These are phyloP conservation scores for Rhinichthys osculus DNA, from an alignment of 2,797 vertebrate genomes.

Conservation along the genomic window DNA sequence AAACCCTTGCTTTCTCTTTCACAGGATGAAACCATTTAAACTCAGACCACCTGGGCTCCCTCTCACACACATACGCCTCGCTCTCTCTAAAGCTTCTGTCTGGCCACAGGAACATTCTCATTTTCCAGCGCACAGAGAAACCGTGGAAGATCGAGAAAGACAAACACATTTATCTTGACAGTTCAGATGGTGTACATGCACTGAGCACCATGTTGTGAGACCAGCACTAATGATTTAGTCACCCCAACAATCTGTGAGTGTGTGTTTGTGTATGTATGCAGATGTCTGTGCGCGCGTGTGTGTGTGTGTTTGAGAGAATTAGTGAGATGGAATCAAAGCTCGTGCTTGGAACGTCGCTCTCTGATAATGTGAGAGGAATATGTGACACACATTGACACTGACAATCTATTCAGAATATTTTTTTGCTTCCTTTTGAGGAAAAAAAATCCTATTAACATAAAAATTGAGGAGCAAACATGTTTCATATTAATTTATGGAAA, in stretches of 20 bases:
- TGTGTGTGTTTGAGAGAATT: not conserved
- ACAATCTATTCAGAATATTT: constrained; percentile 4
- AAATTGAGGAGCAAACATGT: not conserved
- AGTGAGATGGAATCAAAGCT: constrained; percentile 20
- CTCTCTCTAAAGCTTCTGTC: constrained; percentile 28
- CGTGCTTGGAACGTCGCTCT: not conserved
- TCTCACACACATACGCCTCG: constrained; percentile 17
- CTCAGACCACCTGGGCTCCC: not conserved
- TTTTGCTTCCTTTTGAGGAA: not conserved
- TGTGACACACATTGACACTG: constrained; percentile 3
- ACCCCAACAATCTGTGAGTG: constrained; percentile 30
- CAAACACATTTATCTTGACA: constrained; percentile 50
- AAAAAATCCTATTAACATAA: not conserved
- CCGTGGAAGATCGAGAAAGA: constrained; percentile 31
- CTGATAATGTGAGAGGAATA: not conserved
- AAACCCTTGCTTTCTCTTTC: constrained; percentile 12
- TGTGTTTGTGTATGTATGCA: constrained; percentile 34
- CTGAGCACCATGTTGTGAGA: constrained; percentile 39
- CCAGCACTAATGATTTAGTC: constrained; percentile 45
- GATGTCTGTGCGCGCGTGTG: constrained; percentile 8
- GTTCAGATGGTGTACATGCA: constrained; percentile 53
- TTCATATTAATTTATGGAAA: constrained; percentile 22
- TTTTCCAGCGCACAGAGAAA: constrained; percentile 8
- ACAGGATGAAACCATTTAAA: constrained; percentile 33
- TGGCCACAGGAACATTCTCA: constrained; percentile 13